Evolutionary conservation across 2,113 vertebrate species (phyloP).

Genomic region (Centrocercus urophasianus): DNA sequence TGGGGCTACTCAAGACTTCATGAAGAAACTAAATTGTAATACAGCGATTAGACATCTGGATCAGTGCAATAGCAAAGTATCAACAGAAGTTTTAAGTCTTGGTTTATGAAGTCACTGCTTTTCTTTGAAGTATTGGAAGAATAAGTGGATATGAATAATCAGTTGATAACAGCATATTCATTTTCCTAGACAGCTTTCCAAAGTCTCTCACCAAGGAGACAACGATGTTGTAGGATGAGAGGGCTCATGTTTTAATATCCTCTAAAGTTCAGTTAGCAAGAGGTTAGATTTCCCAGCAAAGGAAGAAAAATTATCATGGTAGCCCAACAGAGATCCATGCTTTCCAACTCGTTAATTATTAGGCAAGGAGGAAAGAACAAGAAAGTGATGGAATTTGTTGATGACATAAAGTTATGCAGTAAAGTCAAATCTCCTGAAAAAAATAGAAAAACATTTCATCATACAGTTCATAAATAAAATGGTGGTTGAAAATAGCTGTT

Average conservation of each 20-base stretch:
- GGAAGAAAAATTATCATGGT: not conserved
- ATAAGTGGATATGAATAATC: not conserved
- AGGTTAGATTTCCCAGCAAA: not conserved
- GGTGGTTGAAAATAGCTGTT: not conserved
- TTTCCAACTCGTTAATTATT: not conserved
- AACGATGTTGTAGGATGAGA: not conserved
- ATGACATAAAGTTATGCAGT: not conserved
- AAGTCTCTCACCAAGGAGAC: slow-evolving; percentile 1
- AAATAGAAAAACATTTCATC: not conserved
- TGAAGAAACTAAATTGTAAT: not conserved
- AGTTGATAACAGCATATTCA: not conserved
- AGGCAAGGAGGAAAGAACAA: not conserved
- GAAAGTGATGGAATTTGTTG: not conserved
- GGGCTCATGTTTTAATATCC: not conserved
- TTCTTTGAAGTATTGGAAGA: not conserved
- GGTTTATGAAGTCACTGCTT: not conserved
- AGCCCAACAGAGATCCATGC: not conserved
- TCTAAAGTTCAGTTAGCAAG: not conserved
- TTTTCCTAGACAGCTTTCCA: not conserved
- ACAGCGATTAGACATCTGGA: not conserved
- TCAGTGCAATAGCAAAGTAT: not conserved
- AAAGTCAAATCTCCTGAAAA: not conserved
- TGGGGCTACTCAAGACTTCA: not conserved
- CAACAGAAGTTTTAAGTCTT: not conserved
- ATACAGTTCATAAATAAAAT: not conserved